Evolutionary conservation across 1,140 invertebrate species (phyloP), one percentile per base, ranked within the genome.

Genomic region (Andrena cerasifolii): DNA sequence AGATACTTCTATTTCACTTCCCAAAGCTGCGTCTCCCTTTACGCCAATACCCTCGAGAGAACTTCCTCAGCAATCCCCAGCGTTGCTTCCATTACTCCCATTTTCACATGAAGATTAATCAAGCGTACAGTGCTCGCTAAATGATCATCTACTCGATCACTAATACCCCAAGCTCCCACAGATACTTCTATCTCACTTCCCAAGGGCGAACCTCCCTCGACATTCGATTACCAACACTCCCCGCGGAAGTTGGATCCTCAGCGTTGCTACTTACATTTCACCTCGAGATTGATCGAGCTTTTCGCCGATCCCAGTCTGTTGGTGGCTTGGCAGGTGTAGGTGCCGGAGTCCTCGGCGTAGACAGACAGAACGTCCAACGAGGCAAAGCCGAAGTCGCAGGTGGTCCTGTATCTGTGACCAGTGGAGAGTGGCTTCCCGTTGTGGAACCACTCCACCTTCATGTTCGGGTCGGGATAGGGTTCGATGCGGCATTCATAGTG

Each of bases 401-500:
- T 95, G 65, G 97, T 98, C 83, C 97, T 95, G 93, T 98, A 99
- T 80, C 98, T 95, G 90, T 98, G 97, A 61, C 98, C 97, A 74
- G 96, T 97, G 87, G 96, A 96, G n/a, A 99, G 91, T 49, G 97
- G 97, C 91, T 98, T 96, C 61, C 97, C 97, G 90, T 99, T 98
- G 86, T 97, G 96, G 91, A 97, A 98, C 98, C 98, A 99, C 92
- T 98, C 97, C 1, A 99, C 96, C 81, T 96, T 96, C 89, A 99
- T 95, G 66, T 96, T 96, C 2, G 98, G 95, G 93, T 99, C 99
- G 12, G 98, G 98, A 87, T 98, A 97, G 49, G 99, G 99, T 85
- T 99, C 97, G 85, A 99, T 97, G 59, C 97, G 95, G 86, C 98
- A 99, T 93, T 99, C 98, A 91, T 99, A 99, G 89, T 98, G 98